Base-by-base conservation (phyloP, 2,888 invertebrate species). In the Troides aeacus region DNA sequence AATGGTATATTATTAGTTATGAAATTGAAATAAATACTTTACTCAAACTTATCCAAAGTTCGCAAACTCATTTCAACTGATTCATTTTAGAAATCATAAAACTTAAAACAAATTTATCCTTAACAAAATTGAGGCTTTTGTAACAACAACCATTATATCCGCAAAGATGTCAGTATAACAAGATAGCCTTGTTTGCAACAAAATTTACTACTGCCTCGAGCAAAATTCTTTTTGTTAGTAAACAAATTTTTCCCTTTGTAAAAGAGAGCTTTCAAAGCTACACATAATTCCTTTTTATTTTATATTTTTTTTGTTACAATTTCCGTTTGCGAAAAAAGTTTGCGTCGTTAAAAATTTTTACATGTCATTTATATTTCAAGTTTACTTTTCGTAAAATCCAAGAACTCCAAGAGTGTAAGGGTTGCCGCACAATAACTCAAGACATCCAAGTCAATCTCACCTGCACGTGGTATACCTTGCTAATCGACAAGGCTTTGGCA, bases 181-280 rank as follows among this genome's bases (percentile, higher is more conserved):
- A 64, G 64, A 64, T 64, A 64, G 57, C 64, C 46, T 46, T 46
- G 57, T 64, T 64, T 42, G 23, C 57, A 64, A 64, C 64, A 58
- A 64, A 58, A 64, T 58, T 58, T 64, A 64, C 57, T 64, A 39
- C 23, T 64, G 58, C 42, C 57, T 39, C 57, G 64, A 17, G 57
- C 57, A 42, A 42, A n/a, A 21, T 58, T 64, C 57, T 64, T 64
- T 64, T 64, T 23, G 56, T 57, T 64, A 56, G 57, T 64, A 64
- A 58, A 64, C 64, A 64, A 64, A 58, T 64, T 64, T 64, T 58
- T 39, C 1, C 36, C 23, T 42, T 64, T 10, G 39, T 58, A 17
- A 58, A 64, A 64, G 57, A 17, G 42, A 23, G 39, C 42, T 42
- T 57, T 56, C 23, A 56, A 64, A 23, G 23, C 39, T 64, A 56